Evolutionary conservation across 2,888 invertebrate species (phyloP).

Genomic region (Xestia c-nigrum): DNA sequence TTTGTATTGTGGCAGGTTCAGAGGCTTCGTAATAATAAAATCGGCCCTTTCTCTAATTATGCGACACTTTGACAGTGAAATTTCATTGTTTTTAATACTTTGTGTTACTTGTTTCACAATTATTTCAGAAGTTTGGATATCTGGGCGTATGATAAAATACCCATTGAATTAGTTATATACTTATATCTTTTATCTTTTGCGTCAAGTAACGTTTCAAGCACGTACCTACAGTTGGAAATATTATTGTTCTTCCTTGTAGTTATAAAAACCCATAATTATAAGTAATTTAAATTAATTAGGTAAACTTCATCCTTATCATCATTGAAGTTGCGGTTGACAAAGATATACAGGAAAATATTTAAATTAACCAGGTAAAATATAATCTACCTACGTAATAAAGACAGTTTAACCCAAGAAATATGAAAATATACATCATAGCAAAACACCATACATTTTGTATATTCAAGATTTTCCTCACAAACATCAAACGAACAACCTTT

Average conservation of each 20-base stretch:
- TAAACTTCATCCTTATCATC: not conserved
- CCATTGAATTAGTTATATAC: not conserved
- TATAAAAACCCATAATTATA: not conserved
- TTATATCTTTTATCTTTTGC: not conserved
- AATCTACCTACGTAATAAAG: not conserved
- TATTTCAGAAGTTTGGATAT: conserved; percentile 10
- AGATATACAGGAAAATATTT: conserved; percentile 20
- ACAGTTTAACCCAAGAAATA: not conserved
- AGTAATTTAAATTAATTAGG: not conserved
- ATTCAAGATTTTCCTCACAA: conserved; percentile 16
- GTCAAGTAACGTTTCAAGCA: not conserved
- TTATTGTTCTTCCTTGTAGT: not conserved
- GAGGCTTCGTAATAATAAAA: conserved; percentile 59
- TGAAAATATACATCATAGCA: conserved; percentile 19
- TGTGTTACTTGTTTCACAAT: conserved; percentile 42
- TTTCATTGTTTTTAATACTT: conserved; percentile 43
- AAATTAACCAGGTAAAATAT: not conserved
- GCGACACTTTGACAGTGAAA: conserved; percentile 51
- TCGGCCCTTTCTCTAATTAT: conserved; percentile 61
- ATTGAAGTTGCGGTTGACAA: not conserved
- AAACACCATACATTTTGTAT: not conserved
- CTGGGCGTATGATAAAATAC: not conserved
- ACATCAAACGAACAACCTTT: conserved; percentile 5
- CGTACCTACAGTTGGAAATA: conserved; percentile 7
- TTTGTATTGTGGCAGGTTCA: conserved; percentile 67